Conservation (phyloP, 2,113 vertebrate genomes). For the Nematolebias whitei region DNA sequence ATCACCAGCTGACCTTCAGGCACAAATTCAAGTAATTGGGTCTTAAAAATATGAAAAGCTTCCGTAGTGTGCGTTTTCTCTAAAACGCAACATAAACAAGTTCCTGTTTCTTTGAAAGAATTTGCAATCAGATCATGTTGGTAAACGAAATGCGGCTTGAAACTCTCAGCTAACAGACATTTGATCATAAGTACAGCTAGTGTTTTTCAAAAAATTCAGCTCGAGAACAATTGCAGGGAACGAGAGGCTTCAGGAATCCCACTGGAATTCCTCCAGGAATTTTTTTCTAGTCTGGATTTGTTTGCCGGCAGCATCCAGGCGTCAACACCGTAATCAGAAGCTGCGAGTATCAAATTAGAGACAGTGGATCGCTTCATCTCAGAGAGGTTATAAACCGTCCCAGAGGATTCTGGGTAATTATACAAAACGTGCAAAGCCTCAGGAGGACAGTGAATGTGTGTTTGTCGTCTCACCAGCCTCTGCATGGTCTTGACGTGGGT, state of each 20-base stretch:
- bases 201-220: background rate
- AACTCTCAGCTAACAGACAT: background rate
- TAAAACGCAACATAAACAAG: too few species aligned
- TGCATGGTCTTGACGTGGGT: conserved; percentile 99
- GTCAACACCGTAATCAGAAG: background rate
- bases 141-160: too few species aligned
- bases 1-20: background rate
- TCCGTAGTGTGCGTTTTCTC: too few species aligned
- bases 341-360: background rate
- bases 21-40: too few species aligned
- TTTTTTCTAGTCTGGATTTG: background rate
- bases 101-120: too few species aligned
- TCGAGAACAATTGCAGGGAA: background rate
- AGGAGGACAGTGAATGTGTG: background rate
- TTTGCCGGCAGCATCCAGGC: background rate
- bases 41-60: too few species aligned
- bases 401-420: conserved; percentile 19
- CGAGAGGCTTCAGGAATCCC: background rate
- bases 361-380: background rate
- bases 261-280: background rate
- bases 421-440: conserved; percentile 20
- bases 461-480: conserved; percentile 88
- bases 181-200: background rate
- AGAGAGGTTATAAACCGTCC: background rate
- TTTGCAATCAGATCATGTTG: too few species aligned